Conservation (phyloP, 2,888 invertebrate species). For the Tetropium fuscum region DNA sequence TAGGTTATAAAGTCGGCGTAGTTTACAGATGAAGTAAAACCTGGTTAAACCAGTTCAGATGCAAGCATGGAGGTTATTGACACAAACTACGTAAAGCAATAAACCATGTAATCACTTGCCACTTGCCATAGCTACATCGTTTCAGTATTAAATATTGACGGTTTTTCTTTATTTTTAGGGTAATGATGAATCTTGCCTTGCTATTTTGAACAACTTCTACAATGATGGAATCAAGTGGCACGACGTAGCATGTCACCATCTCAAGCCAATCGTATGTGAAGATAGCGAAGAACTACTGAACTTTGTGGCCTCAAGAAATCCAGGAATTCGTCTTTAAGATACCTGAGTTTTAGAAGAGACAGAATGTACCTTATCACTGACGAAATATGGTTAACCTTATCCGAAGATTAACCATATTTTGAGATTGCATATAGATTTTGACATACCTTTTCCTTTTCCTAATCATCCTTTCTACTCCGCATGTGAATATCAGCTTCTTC, state of each 20-base stretch:
- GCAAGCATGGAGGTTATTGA: background rate
- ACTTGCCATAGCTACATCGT: no score
- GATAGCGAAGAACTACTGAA: conserved; percentile 91
- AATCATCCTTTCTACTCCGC: conserved; percentile 40
- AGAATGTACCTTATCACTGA: conserved; percentile 31
- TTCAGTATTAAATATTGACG: conserved; percentile 11
- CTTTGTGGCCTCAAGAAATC: conserved; percentile 91
- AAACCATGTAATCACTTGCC: no score
- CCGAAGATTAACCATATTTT: conserved; percentile 10
- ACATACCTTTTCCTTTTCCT: conserved; percentile 10
- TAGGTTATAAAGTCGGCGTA: no score
- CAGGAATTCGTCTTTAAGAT: conserved; percentile 80
- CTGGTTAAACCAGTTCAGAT: background rate
- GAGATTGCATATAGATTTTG: background rate
- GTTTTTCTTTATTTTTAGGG: conserved; percentile 69
- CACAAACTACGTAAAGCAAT: background rate
- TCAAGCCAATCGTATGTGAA: conserved; percentile 91
- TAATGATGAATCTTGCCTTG: conserved; percentile 90
- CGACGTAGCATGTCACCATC: conserved; percentile 88
- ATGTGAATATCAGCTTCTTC: conserved; percentile 53
- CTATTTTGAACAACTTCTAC: conserved; percentile 93
- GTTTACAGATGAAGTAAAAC: no score
- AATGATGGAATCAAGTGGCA: conserved; percentile 90
- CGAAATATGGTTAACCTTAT: conserved; percentile 20
- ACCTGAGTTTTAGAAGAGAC: conserved; percentile 22